Evolutionary conservation across 2,888 invertebrate species (phyloP), one percentile per base, ranked within the genome.

Genomic region (Thymelicus lineola): DNA sequence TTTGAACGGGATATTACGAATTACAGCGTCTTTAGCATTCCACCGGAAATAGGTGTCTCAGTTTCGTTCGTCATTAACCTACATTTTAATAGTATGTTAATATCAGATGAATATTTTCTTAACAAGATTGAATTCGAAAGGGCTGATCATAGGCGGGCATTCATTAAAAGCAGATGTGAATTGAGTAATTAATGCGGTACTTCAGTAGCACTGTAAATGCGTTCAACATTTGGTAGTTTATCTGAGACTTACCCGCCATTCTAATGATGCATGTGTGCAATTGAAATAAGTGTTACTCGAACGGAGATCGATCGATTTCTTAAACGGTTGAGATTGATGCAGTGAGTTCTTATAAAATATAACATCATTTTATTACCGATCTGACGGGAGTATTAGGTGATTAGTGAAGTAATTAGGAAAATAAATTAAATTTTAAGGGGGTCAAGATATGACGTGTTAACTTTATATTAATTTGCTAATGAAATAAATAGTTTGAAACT

Each of bases 111-210:
- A 46, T 14, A 46, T 46, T 61, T 61, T 46, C 45, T 42, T 46
- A n/a, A 61, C 14, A 61, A 48, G 46, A 14, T 28, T 17, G n/a
- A 20, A 20, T 50, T n/a, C 59, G 7, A 66, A 59, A 66, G 48
- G 57, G 46, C 71, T 75, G 79, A 80, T 81, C 80, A 80, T 83
- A 84, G 82, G 81, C 76, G 68, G 68, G 67, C 82, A 84, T 87
- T 88, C 85, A 88, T 87, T 82, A 80, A 80, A 84, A 86, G 81
- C 92, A 92, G 89, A 92, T 91, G 91, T 82, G 80, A 81, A 77
- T 79, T 80, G 82, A 76, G 77, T 79, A 80, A 82, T 83, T 89
- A 83, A 85, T 75, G 77, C 78, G 73, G 78, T 48, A 62, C 68
- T 68, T 68, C 68, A 68, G 59, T 68, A 46, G 61, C 76, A 79